Evolutionary conservation across 2,888 invertebrate species (phyloP).

Genomic region (Nymphalis polychloros): DNA sequence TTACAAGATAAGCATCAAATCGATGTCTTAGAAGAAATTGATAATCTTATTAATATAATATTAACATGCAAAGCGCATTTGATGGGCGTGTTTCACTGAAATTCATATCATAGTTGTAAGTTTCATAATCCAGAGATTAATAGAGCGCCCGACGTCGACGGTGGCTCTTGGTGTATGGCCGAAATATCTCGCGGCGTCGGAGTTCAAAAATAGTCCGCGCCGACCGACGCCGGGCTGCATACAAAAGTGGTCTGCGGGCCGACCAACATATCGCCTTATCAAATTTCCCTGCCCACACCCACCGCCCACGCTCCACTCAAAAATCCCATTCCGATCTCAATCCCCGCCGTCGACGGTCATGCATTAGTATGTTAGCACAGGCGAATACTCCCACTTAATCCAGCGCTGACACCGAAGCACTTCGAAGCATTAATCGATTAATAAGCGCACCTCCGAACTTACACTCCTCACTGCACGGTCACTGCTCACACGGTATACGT

Average conservation of each 20-base stretch:
- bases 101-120: constrained; percentile 16
- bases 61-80: constrained; percentile 25
- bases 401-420: constrained; percentile 49
- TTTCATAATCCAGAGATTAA: constrained; percentile 26
- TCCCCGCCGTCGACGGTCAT: constrained; percentile 54
- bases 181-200: constrained; percentile 51
- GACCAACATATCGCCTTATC: constrained; percentile 71
- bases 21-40: neutral
- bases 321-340: constrained; percentile 45
- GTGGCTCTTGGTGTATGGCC: constrained; percentile 56
- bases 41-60: constrained; percentile 9
- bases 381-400: constrained; percentile 56
- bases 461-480: constrained; percentile 49
- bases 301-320: constrained; percentile 57
- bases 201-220: constrained; percentile 73
- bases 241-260: constrained; percentile 73
- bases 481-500: constrained; percentile 52
- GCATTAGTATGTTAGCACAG: constrained; percentile 78
- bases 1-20: neutral
- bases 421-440: constrained; percentile 67
- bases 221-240: constrained; percentile 64
- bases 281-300: constrained; percentile 77
- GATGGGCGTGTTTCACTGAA: constrained; percentile 17
- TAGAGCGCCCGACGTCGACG: constrained; percentile 46
- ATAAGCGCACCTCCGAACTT: constrained; percentile 59